Base-by-base conservation (phyloP, 2,797 vertebrate genomes). In the Pterois miles region DNA sequence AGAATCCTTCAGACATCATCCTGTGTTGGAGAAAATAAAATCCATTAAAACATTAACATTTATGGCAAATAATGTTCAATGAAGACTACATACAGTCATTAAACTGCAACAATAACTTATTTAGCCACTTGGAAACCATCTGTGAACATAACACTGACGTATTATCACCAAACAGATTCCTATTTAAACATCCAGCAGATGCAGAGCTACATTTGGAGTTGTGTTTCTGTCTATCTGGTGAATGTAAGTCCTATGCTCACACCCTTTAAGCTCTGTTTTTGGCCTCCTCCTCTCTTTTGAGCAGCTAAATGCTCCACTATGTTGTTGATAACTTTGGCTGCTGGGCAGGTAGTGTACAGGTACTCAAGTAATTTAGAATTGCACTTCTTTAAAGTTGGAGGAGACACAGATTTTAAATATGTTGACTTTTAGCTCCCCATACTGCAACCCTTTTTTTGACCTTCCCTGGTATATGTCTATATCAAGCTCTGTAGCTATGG, bases 11-110 rank as follows among this genome's bases (percentile, higher is more conserved):
- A 72, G n/a, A 54, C 69, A 57, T 84, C 75, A 84, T 63, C 66
- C 93, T 95, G 91, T 83, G 75, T 66, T 67, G 73, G 20, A 85
- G 38, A 90, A 75, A 84, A 64, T 31, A 34, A 67, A 69, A 18
- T 2, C 0, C 2, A 40, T 78, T 65, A 83, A 63, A 77, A 54
- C 20, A 48, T 57, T 48, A 59, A 74, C 1, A 50, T 53, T 16
- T 13, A 27, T 34, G 27, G 2, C 10, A 62, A 82, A 52, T 48
- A 0, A 34, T 56, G 14, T 52, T 27, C 1, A 64, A 14, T 54
- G 16, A 54, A 52, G 25, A 62, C 18, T 22, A 7, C 0, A 65
- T 64, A 10, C 6, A 53, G 54, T 43, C 3, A 20, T 52, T 54
- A 18, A 52, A 65, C 7, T 64, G 7, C 7, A 40, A 5, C 23